Conservation (phyloP, 2,113 vertebrate genomes). For the Caretta caretta region DNA sequence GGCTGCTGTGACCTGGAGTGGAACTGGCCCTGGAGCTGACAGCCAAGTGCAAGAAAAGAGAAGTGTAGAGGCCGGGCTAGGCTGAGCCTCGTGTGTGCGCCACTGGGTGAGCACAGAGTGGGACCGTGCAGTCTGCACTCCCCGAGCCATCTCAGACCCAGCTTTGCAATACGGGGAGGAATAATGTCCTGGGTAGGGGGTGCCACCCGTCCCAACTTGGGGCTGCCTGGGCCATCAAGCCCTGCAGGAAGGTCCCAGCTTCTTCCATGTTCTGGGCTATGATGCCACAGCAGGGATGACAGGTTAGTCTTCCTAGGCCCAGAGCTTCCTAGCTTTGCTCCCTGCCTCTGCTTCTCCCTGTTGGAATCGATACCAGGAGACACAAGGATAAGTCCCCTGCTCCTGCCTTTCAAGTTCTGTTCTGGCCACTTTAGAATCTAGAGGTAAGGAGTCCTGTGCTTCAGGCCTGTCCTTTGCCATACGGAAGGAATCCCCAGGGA, state of each 20-base stretch:
- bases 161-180: neutral
- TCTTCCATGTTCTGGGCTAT: neutral
- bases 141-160: neutral
- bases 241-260: neutral
- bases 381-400: neutral
- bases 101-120: neutral
- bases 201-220: neutral
- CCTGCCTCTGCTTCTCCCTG: neutral
- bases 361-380: neutral
- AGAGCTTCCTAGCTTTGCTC: neutral
- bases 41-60: neutral
- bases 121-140: neutral
- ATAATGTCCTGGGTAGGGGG: neutral
- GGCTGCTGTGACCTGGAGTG: neutral
- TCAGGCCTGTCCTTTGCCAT: neutral
- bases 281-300: neutral
- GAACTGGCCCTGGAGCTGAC: neutral
- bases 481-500: neutral
- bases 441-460: too few relatives aligned
- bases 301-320: neutral
- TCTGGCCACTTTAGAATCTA: neutral
- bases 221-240: neutral
- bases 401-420: neutral
- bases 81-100: neutral
- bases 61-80: neutral